Base-by-base conservation (phyloP, 1,140 invertebrate genomes). In the Monochamus saltuarius region DNA sequence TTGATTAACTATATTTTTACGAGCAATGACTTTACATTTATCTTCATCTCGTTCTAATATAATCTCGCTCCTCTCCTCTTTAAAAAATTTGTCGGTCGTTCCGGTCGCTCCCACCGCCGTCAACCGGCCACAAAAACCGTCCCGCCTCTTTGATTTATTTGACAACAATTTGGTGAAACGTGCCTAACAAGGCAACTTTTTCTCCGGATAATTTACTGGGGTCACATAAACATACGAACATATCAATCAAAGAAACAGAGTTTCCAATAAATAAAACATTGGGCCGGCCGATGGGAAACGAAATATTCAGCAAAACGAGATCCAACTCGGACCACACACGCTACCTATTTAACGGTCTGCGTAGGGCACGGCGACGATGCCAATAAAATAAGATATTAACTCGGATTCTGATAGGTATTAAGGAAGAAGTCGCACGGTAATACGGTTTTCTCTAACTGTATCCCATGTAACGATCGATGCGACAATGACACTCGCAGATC, bases 261-360 rank as follows among this genome's bases (percentile, higher is more conserved):
- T 59, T 59, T 50, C 38, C 22, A 39, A 59, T 59, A 59, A 59
- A 59, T 59, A 59, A 59, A 59, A 59, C 56, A 59, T 59, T 46
- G 43, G 43, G 22, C 22, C 46, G 46, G 46, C 34, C 56, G 45
- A 40, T 59, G 42, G 42, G 56, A 59, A 59, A 19, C 36, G 56
- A 46, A n/a, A 46, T 46, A 46, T 17, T 46, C 43, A 46, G 43
- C 43, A 46, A 46, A 46, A 46, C 43, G 14, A 46, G 19, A 46
- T 29, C 22, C 43, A 9, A 17, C 14, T 11, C 10, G 43, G 43
- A 59, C 56, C 56, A 59, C 56, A 59, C 56, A 40, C 56, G 47
- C 14, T 49, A 43, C 43, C 29, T 29, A 2, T 29, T 29, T 29
- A 29, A 29, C 22, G 22, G 22, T 54, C 34, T n/a, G 52, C 37